Evolutionary conservation across 1,140 invertebrate genomes (phyloP).

Genomic region (Leptoteleia sp.): DNA sequence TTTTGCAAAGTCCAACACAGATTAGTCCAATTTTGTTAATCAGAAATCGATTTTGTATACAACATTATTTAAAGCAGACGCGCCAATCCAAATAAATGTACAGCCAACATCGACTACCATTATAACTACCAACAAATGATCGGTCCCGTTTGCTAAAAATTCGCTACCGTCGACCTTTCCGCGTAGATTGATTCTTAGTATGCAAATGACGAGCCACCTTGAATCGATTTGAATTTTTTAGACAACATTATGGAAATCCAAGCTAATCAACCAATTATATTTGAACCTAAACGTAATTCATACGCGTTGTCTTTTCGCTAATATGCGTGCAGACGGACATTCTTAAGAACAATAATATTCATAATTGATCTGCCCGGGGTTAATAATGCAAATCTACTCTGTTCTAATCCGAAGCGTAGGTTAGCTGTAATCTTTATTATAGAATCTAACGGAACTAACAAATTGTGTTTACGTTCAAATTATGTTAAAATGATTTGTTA

Average conservation of each 20-base stretch:
- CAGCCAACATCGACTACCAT: conserved; percentile 10
- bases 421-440: no score
- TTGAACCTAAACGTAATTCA: conserved; percentile 41
- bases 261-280: conserved; percentile 52
- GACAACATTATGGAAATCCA: conserved; percentile 57
- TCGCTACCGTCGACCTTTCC: conserved; percentile 53
- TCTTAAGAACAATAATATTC: conserved; percentile 42
- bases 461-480: no score
- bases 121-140: conserved; percentile 20
- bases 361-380: conserved; percentile 44
- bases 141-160: conserved; percentile 21
- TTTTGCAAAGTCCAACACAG: not conserved
- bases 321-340: conserved; percentile 57
- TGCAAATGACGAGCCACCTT: conserved; percentile 48
- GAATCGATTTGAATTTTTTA: conserved; percentile 49
- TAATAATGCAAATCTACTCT: conserved; percentile 46
- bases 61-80: conserved; percentile 39
- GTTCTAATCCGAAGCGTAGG: not conserved
- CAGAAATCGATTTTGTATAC: conserved; percentile 51
- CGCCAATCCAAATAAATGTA: conserved; percentile 18
- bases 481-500: no score
- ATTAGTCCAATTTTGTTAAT: conserved; percentile 41
- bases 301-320: conserved; percentile 56
- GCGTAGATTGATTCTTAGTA: conserved; percentile 65
- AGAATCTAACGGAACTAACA: no score